Evolutionary conservation across 2,888 invertebrate genomes (phyloP), one percentile per base, ranked within the genome.

Genomic region (Hydropsyche betteni): DNA sequence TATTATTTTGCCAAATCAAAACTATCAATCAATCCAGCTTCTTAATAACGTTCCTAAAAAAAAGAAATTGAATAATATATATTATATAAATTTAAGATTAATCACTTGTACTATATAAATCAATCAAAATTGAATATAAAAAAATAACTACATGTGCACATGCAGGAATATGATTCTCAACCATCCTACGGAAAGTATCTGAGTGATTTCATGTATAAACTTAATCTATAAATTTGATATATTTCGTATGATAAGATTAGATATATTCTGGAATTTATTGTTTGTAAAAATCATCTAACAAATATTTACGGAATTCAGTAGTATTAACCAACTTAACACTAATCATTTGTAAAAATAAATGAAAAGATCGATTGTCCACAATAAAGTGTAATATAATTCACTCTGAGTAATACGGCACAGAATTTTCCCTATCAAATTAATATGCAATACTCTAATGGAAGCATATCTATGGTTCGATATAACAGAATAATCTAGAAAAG

Each of bases 231-330:
- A 64, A 64, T 10, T 36, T 33, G 34, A 33, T 34, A 64, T 64
- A 36, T 36, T 64, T 64, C 36, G 34, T 3, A 36, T 33, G 64
- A 64, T 64, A 64, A 64, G 64, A 64, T 64, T 5, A 64, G 36
- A 64, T 64, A 44, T 6, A 44, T 64, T 64, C 34, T 36, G 64
- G 36, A 8, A 64, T 36, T 64, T 36, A 64, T 64, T 34, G 12
- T 34, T 24, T 34, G 36, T 5, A 10, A 64, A 24, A 64, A 64
- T 64, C 64, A 64, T 34, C 64, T 64, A 12, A 12, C n/a, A 64
- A 64, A n/a, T 33, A 64, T 64, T 64, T 64, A 10, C 36, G 34
- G 24, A 33, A 64, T 64, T 64, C 36, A 61, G 24, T 24, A 2
- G 24, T 24, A 24, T 24, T 2, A 24, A 8, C 1, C 44, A 44